Base-by-base conservation (phyloP, 2,797 vertebrate genomes). In the Pyrrhura leucotis region DNA sequence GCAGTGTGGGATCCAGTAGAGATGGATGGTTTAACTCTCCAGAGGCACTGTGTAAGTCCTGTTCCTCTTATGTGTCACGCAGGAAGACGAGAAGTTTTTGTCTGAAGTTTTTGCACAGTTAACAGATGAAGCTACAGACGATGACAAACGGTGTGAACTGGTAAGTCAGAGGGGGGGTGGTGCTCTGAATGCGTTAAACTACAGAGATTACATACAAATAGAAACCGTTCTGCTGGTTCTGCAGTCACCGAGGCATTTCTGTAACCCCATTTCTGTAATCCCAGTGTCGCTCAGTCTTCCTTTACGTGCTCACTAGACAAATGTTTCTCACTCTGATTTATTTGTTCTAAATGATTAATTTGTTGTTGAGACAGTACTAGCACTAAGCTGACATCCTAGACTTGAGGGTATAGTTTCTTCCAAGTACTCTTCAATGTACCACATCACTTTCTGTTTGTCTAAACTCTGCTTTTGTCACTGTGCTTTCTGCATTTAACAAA, bases 11-110 rank as follows among this genome's bases (percentile, higher is more conserved):
- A n/a, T 26, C 58, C 69, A 19, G 2, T 68, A 33, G 17, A 66
- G 59, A 10, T 42, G 4, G 1, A 2, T n/a, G 47, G 25, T 76
- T 45, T 39, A 56, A 37, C 26, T 42, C 75, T 18, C 39, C 28
- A 29, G 42, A 62, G 61, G 16, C 91, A 1, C 45, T 58, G 66
- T 92, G 87, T 97, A 84, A 94, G 73, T 81, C 6, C 21, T 93
- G 44, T 80, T 96, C 77, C 95, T 97, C 93, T 88, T 95, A 40
- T 95, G 69, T 97, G 75, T 97, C 66, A 56, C 23, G 9, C 97
- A 99, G 99, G 99, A 99, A 98, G 99, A 99, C 23, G 99, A 99
- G 96, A 99, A 99, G 94, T 99, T 99, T 98, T 97, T 99, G 88
- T 99, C 99, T 7, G 99, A 99, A 98, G 99, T 99, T 95, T 99